phyloP scores from a whole-genome alignment of 2,888 invertebrate genomes.

The Heliconius sara region DNA sequence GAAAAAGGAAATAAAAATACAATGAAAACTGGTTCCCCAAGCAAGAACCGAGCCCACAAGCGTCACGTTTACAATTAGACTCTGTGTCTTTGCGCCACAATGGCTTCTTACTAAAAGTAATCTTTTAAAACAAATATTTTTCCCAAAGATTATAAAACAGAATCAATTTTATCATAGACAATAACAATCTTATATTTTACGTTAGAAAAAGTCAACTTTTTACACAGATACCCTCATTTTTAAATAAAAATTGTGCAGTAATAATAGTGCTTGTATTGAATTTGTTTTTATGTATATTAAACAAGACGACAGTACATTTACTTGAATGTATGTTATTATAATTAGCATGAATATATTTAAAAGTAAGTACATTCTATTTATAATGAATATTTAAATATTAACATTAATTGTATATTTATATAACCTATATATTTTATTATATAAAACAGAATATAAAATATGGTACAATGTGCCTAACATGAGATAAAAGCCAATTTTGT shows the following conservation, averaged over 20 bases:
- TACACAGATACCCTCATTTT: not conserved
- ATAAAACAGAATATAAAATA: too few relatives aligned
- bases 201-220: slow-evolving; percentile 6
- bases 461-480: too few relatives aligned
- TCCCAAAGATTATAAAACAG: not conserved
- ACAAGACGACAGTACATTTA: slow-evolving; percentile 48
- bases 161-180: not conserved
- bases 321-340: slow-evolving; percentile 34
- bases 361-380: slow-evolving; percentile 7
- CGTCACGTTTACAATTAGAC: not conserved
- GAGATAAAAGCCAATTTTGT: too few relatives aligned
- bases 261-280: not conserved
- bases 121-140: not conserved
- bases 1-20: not conserved
- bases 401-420: not conserved
- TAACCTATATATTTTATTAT: too few relatives aligned
- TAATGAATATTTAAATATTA: not conserved
- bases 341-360: not conserved
- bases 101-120: not conserved
- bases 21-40: not conserved
- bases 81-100: not conserved
- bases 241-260: not conserved
- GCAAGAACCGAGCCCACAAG: not conserved
- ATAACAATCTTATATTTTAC: not conserved
- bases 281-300: not conserved